Base-by-base conservation (phyloP, 2,888 invertebrate species). In the Agrenia bidenticulata region DNA sequence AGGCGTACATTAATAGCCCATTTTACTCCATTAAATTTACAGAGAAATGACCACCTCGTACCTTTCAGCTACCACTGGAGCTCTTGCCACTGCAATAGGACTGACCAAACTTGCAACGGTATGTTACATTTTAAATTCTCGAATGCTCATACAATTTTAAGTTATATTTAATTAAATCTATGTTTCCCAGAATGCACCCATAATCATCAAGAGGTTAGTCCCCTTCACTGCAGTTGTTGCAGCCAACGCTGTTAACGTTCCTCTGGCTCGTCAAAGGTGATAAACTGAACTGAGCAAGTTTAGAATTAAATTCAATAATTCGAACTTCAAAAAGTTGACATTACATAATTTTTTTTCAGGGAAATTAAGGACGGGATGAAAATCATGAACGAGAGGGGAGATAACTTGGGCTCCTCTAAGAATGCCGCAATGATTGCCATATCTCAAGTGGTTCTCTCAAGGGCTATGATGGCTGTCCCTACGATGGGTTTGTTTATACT, bases 211-310 rank as follows among this genome's bases (percentile, higher is more conserved):
- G 1, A 86, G 97, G 23, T 84, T 96, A 78, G 98, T 99, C 17
- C 99, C 98, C 0, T 90, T 98, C 78, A 89, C 88, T 37, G 98
- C 98, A 0, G 96, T 99, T 0, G 91, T 94, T 58, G 92, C 94
- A 42, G 96, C 98, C 54, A 99, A 99, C 82, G 94, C 92, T 79
- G 91, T 99, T 78, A 99, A 99, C 82, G 94, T 99, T 78, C 98
- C 98, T 7, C 86, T 94, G 83, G 98, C 98, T 97, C 86, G 98
- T 78, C 87, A 89, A 81, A 86, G 85, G 91, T 55, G 45, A 23
- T 53, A 32, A 32, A 7, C 11, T 11, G 32, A 32, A 7, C 4
- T 32, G 4, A 4, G 11, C 11, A 7, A 7, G 4, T 4, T 32
- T 32, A 32, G 11, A 7, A 85, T 88, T 73, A 92, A 90, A 1